Evolutionary conservation across 2,797 vertebrate species (phyloP), one percentile per base, ranked within the genome.

Genomic region (Momotus momota): DNA sequence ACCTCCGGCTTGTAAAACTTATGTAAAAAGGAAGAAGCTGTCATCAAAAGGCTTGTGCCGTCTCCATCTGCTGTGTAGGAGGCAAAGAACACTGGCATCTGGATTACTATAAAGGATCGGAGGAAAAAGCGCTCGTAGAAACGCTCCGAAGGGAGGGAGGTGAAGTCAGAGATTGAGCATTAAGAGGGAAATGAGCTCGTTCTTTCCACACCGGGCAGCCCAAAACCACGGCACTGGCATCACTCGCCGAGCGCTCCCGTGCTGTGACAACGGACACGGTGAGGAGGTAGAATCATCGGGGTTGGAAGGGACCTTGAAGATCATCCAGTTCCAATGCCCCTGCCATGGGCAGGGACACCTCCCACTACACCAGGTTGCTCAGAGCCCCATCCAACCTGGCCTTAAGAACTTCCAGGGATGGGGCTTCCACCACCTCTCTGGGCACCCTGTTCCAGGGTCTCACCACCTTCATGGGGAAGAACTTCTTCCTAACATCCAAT

Each of bases 21-120:
- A 58, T 80, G 79, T 54, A 86, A 92, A 94, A 86, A 94, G 94
- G 81, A 94, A 49, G 89, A 87, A 87, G 61, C 52, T 51, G 72
- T 83, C 91, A 95, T 91, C 91, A 91, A 93, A 96, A 94, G 46
- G 93, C 85, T 96, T 88, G 69, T 94, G 87, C 89, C 85, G 86
- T 91, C 94, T 93, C 92, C 94, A 96, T 96, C 95, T 96, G 96
- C 92, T 92, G 86, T 91, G 94, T 91, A 94, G 95, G 95, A 96
- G 94, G 94, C 75, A 87, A 89, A 89, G 71, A 92, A 92, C 94
- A 93, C 2, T 10, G 96, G 95, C 96, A 97, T 95, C 93, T 95
- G 88, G 90, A 94, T 93, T 94, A 90, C 80, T 92, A 93, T 86
- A 96, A 93, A 95, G 80, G 83, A 72, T 70, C 31, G 54, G 55